Base-by-base conservation (phyloP, 2,797 vertebrate species). In the Phrynocephalus guinanensis region DNA sequence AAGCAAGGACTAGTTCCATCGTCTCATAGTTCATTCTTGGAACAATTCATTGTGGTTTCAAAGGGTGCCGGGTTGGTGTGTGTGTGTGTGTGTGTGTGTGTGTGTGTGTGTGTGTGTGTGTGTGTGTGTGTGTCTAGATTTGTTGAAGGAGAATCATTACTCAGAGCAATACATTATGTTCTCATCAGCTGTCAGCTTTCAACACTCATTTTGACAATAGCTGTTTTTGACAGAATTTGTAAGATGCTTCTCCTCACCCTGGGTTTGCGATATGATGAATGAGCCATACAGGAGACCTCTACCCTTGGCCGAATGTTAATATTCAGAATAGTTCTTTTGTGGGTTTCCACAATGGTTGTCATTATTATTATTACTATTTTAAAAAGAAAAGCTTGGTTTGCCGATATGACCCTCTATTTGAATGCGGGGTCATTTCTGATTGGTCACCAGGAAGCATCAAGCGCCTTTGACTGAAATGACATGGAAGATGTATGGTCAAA, bases 401-500 rank as follows among this genome's bases (percentile, higher is more conserved):
- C 95, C 96, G 97, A 97, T 97, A 97, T 97, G 96, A 96, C 95
- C 95, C 96, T 94, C 94, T 93, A 94, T 95, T 95, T 93, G 92
- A 91, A 93, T 7, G 71, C 94, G 0, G 91, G 91, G 83, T 93
- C 92, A 91, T 95, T 97, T 95, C 95, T 95, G 97, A 97, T 96
- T 97, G 96, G 97, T 96, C 96, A 96, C 96, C 30, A 38, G 95
- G 96, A 97, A 95, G 94, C 95, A 95, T 97, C 97, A 92, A 97
- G 96, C 96, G 96, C 96, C 97, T 97, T 97, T 97, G 97, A 97
- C 96, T 94, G 97, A 91, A 96, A 94, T 97, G 97, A 97, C 97
- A 97, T 93, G 96, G 95, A 97, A 97, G 97, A 97, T 97, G 96
- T 97, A 97, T 97, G 96, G 97, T 97, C 91, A 52, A 90, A 96